Evolutionary conservation across 2,113 vertebrate genomes (phyloP), one percentile per base, ranked within the genome.

Genomic region (Nothobranchius furzeri): DNA sequence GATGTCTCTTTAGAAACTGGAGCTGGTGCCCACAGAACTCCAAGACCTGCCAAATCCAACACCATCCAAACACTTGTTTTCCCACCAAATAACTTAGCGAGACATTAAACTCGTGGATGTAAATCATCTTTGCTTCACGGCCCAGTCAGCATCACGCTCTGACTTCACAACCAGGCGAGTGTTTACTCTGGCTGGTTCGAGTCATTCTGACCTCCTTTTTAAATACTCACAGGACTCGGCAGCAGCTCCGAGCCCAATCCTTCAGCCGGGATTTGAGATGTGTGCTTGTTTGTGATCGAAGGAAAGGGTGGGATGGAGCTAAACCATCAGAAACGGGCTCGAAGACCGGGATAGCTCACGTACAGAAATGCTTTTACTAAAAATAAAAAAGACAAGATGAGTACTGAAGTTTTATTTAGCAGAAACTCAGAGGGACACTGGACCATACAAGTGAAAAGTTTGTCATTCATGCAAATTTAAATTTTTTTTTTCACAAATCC

Each of bases 81-180:
- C 90, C 93, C 94, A 79, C 36, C 40, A 57, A 91, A 82, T 88
- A 89, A 73, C 86, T 94, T 91, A 79, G 90, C 78, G 87, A 92
- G 89, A 93, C 90, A 63, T 93, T 93, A 93, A 94, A 95, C 92
- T 91, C 89, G 91, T 94, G 90, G 92, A 91, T 93, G 94, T 91
- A 92, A 95, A 95, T 94, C 92, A 93, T 94, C 93, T 95, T 94
- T 88, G 92, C 93, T 95, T 90, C 87, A 69, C 91, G 82, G 91
- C 89, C 82, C 79, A 88, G 89, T 89, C 83, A 86, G 86, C 92
- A 89, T 93, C 90, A 91, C 86, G 91, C 93, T 92, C 91, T 95
- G 93, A 93, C 91, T 92, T 93, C 91, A 95, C 94, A 92, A 93
- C 88, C 81, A 87, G 91, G 90, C 92, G 10, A 90, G n/a, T 95